These are phyloP conservation scores for Loris lydekkerianus DNA, from an alignment of 2,797 vertebrate species.

Conservation along the genomic window DNA sequence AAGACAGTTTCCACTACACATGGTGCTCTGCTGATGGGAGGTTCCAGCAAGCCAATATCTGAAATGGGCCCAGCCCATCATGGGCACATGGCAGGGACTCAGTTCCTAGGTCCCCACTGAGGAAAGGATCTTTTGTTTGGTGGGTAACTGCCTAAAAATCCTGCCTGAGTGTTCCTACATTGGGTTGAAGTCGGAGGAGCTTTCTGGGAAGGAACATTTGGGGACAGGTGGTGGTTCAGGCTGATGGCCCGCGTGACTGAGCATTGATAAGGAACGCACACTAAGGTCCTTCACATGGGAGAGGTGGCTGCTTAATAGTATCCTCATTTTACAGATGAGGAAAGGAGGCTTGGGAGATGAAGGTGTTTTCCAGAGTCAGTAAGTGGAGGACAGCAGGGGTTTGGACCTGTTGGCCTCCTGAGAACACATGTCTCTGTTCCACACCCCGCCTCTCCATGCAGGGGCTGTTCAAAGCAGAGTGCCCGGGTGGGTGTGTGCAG, in stretches of 20 bases:
- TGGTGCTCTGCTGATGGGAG: neutral
- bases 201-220: neutral
- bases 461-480: neutral
- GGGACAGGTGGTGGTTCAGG: neutral
- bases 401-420: neutral
- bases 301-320: neutral
- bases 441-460: neutral
- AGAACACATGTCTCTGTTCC: neutral
- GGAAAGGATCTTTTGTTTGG: neutral
- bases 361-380: neutral
- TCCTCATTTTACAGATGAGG: neutral
- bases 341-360: neutral
- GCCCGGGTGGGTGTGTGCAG: too few relatives aligned
- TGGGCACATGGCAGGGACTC: neutral
- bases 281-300: neutral
- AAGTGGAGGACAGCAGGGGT: neutral
- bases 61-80: neutral
- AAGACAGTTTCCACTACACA: neutral
- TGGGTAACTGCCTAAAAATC: neutral
- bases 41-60: neutral
- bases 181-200: neutral
- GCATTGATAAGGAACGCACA: rapidly evolving
- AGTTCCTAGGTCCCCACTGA: neutral
- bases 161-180: neutral
- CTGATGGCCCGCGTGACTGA: neutral